Evolutionary conservation across 2,113 vertebrate genomes (phyloP).

Genomic region (Eulacestoma nigropectus): DNA sequence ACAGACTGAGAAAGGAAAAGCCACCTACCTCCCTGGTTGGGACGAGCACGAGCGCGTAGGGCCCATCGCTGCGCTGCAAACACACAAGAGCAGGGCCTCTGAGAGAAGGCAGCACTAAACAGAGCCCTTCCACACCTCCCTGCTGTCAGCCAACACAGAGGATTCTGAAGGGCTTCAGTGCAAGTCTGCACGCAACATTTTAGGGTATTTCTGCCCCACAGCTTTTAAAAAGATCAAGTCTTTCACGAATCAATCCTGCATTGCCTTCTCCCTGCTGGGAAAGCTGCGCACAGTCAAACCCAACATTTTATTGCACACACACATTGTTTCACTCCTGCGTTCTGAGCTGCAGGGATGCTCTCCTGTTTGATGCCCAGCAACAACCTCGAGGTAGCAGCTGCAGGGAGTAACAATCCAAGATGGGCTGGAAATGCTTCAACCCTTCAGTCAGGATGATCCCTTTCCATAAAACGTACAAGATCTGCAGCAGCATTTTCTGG

Average conservation of each 20-base stretch:
- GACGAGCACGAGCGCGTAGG: constrained; percentile 87
- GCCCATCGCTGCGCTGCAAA: constrained; percentile 83
- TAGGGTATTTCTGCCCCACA: background rate
- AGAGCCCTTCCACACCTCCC: background rate
- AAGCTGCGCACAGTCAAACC: background rate
- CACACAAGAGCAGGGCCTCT: background rate
- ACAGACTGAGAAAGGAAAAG: background rate
- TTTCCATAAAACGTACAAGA: background rate
- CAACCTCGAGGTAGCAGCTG: background rate
- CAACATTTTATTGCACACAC: background rate
- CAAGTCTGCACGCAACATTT: background rate
- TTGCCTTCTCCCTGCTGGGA: background rate
- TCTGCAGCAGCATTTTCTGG: background rate
- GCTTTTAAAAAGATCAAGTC: background rate
- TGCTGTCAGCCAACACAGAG: background rate
- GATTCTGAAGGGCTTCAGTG: background rate
- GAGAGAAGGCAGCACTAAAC: background rate
- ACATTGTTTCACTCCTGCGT: background rate
- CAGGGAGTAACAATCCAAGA: background rate
- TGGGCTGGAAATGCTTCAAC: background rate
- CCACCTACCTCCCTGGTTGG: constrained; percentile 91
- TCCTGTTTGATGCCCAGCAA: background rate
- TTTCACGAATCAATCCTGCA: background rate
- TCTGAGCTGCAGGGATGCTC: background rate
- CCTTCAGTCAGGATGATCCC: background rate